Conservation (phyloP, 2,797 vertebrate genomes). For the Macrochelys suwanniensis region DNA sequence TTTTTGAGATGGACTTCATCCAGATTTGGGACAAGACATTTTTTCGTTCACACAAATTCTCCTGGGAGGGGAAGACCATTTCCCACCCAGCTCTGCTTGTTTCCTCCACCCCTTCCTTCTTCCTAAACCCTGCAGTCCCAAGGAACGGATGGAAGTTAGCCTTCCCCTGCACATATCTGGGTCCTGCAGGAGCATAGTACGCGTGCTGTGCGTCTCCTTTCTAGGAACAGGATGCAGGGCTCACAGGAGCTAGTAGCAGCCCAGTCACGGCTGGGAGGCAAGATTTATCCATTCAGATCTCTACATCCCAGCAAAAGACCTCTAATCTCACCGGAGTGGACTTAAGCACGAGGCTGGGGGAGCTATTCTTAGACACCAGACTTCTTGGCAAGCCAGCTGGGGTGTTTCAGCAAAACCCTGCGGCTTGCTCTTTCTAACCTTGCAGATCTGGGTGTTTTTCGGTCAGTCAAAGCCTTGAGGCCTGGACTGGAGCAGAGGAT, state of each 20-base stretch:
- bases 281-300: neutral
- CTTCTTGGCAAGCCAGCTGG: neutral
- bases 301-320: neutral
- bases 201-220: fast-evolving
- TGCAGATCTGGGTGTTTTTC: neutral
- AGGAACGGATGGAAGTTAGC: neutral
- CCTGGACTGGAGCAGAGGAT: neutral
- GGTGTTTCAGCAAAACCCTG: fast-evolving
- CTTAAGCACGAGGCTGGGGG: neutral
- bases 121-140: neutral
- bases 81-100: neutral
- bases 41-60: neutral
- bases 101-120: constrained; percentile 7
- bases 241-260: neutral
- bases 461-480: neutral
- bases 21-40: neutral
- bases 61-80: neutral
- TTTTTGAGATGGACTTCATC: neutral
- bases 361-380: neutral
- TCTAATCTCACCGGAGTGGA: fast-evolving
- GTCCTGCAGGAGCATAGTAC: fast-evolving
- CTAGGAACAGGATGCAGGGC: fast-evolving
- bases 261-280: fast-evolving
- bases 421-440: neutral
- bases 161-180: neutral